These are phyloP conservation scores for Nyctereutes procyonoides DNA, from an alignment of 2,113 vertebrate genomes.

Conservation along the genomic window DNA sequence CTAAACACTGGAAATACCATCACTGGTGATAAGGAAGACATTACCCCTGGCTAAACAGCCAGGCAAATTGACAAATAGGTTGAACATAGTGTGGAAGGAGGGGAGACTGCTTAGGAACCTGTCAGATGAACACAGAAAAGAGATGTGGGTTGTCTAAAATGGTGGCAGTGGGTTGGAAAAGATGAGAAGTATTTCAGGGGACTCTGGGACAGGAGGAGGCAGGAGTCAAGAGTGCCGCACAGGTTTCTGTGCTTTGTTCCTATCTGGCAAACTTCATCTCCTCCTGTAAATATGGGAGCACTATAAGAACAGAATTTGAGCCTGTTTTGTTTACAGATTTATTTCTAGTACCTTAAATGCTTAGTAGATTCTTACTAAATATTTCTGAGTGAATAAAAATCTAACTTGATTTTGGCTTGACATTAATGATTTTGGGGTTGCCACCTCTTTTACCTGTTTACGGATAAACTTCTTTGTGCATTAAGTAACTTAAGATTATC, in stretches of 20 bases:
- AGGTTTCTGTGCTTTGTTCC: background rate
- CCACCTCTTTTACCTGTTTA: background rate
- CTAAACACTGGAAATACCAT: background rate
- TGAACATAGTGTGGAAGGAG: background rate
- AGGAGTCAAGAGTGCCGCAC: background rate
- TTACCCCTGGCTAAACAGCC: background rate
- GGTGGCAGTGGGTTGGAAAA: background rate
- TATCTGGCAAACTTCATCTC: background rate
- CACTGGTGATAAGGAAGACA: background rate
- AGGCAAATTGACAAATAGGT: background rate
- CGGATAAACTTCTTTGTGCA: background rate
- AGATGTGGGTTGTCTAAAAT: background rate
- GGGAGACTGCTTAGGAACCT: background rate
- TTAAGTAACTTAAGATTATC: background rate
- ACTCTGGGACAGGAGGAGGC: background rate
- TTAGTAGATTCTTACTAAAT: background rate
- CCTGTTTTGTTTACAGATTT: background rate
- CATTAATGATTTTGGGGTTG: background rate
- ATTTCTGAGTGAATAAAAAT: background rate
- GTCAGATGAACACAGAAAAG: background rate
- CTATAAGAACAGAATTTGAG: background rate
- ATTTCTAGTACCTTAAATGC: background rate
- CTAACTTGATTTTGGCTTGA: constrained; percentile 8
- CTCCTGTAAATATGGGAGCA: background rate
- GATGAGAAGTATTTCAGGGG: background rate